These are phyloP conservation scores for Dromiciops gliroides DNA, from an alignment of 2,113 vertebrate species.

Conservation along the genomic window DNA sequence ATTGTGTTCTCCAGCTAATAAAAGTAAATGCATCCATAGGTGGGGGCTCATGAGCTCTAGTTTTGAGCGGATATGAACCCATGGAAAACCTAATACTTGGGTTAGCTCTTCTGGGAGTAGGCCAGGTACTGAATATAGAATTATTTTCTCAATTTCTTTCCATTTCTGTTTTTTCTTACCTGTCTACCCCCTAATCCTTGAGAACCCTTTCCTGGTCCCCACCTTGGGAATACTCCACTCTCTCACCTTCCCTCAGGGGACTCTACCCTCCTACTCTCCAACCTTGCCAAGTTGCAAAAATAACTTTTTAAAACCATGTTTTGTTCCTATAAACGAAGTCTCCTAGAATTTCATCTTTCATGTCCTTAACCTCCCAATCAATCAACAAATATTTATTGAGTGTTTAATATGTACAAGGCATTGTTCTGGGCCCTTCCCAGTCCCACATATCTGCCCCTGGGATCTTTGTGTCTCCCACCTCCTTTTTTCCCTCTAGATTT, in stretches of 20 bases:
- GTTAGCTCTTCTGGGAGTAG: not conserved
- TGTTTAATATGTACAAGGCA: slow-evolving; percentile 33
- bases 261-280: not conserved
- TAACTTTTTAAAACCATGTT: not conserved
- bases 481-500: not conserved
- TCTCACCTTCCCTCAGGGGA: slow-evolving; percentile 11
- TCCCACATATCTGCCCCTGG: not conserved
- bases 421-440: slow-evolving; percentile 2
- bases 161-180: not conserved
- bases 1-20: not conserved
- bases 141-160: not conserved
- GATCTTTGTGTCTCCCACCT: not conserved
- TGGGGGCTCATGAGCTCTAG: not conserved
- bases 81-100: not conserved
- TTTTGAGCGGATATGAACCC: not conserved
- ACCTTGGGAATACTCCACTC: not conserved
- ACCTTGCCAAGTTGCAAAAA: not conserved
- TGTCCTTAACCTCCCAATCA: slow-evolving; percentile 25
- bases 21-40: not conserved
- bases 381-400: slow-evolving; percentile 25
- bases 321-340: slow-evolving; percentile 8
- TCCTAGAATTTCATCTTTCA: slow-evolving; percentile 16
- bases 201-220: not conserved
- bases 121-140: not conserved
- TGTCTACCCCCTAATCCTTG: not conserved